phyloP scores from a whole-genome alignment of 2,113 vertebrate species.

The Gymnorhina tibicen region DNA sequence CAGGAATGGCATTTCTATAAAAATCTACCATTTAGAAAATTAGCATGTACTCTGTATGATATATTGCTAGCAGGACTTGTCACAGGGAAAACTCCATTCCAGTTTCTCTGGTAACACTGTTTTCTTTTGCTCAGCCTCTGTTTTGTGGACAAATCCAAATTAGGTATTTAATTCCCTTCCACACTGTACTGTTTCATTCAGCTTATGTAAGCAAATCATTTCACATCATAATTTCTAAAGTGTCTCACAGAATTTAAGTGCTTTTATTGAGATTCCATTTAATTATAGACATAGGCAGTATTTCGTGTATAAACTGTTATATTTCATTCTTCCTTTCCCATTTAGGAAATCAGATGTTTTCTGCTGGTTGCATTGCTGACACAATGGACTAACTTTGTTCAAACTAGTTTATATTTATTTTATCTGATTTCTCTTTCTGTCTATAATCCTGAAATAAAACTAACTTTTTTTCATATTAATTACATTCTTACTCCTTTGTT shows the following conservation, averaged over 20 bases:
- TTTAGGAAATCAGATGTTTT: neutral
- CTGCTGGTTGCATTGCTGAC: neutral
- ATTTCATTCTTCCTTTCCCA: neutral
- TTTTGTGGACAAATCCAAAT: neutral
- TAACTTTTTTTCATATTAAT: neutral
- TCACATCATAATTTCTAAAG: neutral
- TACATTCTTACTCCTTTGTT: neutral
- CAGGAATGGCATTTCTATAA: neutral
- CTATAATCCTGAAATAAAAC: neutral
- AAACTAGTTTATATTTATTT: neutral
- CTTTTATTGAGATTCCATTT: neutral
- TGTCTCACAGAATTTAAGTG: neutral
- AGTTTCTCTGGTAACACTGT: neutral
- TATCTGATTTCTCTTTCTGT: neutral
- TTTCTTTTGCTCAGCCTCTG: neutral
- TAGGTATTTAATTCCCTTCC: neutral
- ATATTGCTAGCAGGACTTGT: neutral
- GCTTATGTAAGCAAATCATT: neutral
- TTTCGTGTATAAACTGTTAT: neutral
- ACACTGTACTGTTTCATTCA: neutral
- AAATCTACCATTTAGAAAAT: neutral
- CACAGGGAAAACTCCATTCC: neutral
- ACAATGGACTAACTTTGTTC: neutral
- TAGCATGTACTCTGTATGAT: neutral
- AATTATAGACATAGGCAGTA: neutral